Evolutionary conservation across 2,888 invertebrate genomes (phyloP).

Genomic region (Thelaira solivaga): DNA sequence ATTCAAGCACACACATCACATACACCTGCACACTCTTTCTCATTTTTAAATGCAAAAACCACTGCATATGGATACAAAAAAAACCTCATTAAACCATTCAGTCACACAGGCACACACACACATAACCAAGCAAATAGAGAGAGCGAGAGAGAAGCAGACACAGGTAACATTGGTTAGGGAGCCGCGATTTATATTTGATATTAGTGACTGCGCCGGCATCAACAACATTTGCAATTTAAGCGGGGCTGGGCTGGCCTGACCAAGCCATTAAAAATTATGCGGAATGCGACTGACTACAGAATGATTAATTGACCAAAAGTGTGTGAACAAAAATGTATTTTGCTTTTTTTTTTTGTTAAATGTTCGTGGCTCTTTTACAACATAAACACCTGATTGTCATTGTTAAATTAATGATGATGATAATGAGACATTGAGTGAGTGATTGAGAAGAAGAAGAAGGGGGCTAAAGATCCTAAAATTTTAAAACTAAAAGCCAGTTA

Average conservation of each 20-base stretch:
- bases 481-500: too few species aligned
- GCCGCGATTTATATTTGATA: background rate
- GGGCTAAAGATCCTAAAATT: too few species aligned
- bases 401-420: slow-evolving; percentile 19
- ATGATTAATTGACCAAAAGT: slow-evolving; percentile 37
- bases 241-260: too few species aligned
- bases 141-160: too few species aligned
- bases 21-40: background rate
- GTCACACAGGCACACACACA: too few species aligned
- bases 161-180: background rate
- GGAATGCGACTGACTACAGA: background rate
- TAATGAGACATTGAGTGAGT: background rate
- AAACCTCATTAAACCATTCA: background rate
- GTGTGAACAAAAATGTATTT: slow-evolving; percentile 32
- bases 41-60: background rate
- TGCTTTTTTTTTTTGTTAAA: slow-evolving; percentile 2
- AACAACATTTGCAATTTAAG: background rate
- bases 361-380: slow-evolving; percentile 1
- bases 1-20: background rate
- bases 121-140: too few species aligned
- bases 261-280: background rate
- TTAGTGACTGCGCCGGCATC: background rate
- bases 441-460: background rate
- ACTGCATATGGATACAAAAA: background rate
- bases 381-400: slow-evolving; percentile 22